These are phyloP conservation scores for Ginglymostoma cirratum DNA, from an alignment of 2,113 vertebrate species.

Conservation along the genomic window DNA sequence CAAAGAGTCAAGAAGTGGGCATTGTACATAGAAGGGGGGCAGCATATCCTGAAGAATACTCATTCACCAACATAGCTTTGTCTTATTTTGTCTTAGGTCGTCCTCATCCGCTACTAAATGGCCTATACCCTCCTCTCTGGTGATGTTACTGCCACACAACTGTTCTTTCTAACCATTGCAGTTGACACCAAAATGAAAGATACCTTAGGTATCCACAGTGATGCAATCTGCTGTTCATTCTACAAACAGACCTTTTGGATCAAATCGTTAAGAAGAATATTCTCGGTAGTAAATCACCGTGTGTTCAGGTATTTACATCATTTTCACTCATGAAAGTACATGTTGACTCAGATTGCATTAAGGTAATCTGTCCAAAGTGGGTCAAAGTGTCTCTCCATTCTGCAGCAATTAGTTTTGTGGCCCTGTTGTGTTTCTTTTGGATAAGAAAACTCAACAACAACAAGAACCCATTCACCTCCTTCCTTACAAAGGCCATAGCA, in stretches of 20 bases:
- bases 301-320: neutral
- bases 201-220: neutral
- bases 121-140: neutral
- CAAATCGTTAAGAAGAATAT: neutral
- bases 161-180: neutral
- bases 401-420: neutral
- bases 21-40: neutral
- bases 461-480: neutral
- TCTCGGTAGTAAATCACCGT: neutral
- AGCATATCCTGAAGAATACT: neutral
- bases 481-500: neutral
- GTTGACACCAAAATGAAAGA: neutral
- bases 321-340: neutral
- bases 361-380: neutral
- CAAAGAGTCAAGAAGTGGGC: neutral
- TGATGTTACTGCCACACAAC: neutral
- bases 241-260: neutral
- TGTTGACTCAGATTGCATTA: neutral
- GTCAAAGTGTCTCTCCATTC: neutral
- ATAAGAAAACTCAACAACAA: neutral
- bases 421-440: neutral
- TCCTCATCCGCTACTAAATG: neutral
- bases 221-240: neutral
- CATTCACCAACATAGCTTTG: neutral
- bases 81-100: neutral